A percentile compares a stretch with the other conserved stretches of the same genome.
Conservation (phyloP, 2,113 vertebrate genomes). For the Cranoglanis bouderius region DNA sequence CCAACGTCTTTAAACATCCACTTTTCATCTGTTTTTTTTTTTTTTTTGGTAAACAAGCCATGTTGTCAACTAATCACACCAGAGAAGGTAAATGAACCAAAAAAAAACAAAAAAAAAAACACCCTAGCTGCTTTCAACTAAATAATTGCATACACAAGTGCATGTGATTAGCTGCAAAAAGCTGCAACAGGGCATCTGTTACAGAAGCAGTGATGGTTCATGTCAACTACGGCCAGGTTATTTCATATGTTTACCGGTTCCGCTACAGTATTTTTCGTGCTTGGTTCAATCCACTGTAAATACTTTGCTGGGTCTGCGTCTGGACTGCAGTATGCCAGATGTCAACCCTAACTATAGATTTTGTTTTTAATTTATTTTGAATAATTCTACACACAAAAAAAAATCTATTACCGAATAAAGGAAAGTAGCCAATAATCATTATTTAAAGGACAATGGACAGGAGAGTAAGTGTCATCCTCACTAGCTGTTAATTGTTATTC, state of each 20-base stretch:
- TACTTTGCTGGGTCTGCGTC: neutral
- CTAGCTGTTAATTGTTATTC: neutral
- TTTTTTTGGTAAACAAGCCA: neutral
- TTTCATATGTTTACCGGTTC: neutral
- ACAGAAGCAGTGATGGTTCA: neutral
- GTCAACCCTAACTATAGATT: neutral
- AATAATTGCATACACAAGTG: neutral
- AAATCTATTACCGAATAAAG: neutral
- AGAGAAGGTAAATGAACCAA: neutral
- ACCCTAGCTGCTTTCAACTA: neutral
- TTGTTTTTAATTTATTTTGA: neutral
- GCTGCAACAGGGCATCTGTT: neutral
- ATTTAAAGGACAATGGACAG: neutral
- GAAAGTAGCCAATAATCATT: neutral
- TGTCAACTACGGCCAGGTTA: no score
- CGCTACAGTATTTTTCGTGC: neutral
- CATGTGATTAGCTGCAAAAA: neutral
- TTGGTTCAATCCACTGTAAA: neutral
- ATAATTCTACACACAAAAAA: neutral
- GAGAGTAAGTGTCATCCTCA: neutral
- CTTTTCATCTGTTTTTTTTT: neutral
- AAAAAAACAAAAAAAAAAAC: no score
- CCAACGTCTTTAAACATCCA: neutral
- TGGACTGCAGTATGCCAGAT: neutral
- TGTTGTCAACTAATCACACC: neutral